phyloP scores from a whole-genome alignment of 2,797 vertebrate species.

The Eidolon dupreanum region DNA sequence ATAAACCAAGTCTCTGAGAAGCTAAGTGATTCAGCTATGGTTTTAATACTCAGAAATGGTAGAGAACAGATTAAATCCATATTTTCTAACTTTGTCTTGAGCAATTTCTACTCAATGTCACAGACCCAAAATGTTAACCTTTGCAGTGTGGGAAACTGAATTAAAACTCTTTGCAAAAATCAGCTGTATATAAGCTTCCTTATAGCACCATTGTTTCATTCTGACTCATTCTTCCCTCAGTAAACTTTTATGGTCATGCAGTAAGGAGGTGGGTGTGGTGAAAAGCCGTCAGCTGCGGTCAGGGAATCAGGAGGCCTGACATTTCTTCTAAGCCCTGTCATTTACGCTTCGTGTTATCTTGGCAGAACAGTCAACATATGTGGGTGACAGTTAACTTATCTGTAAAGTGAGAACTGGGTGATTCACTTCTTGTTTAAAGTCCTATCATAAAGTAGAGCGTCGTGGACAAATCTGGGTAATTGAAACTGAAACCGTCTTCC shows the following conservation, averaged over 20 bases:
- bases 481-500: background rate
- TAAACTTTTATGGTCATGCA: background rate
- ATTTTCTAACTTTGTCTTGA: background rate
- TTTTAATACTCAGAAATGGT: background rate
- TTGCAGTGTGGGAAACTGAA: background rate
- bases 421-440: constrained; percentile 41
- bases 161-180: background rate
- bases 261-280: background rate
- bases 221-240: background rate
- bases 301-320: background rate
- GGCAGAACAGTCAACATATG: background rate
- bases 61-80: background rate
- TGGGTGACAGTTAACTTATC: background rate
- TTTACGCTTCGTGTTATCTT: background rate
- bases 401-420: background rate
- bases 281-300: background rate
- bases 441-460: background rate
- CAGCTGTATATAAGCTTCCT: background rate
- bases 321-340: background rate
- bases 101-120: background rate
- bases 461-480: background rate
- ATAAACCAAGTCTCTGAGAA: background rate
- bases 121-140: background rate
- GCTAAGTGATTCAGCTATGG: background rate
- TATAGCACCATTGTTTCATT: background rate